Evolutionary conservation across 23 tunicate species (phyloP).

Genomic region (Styela clava): DNA sequence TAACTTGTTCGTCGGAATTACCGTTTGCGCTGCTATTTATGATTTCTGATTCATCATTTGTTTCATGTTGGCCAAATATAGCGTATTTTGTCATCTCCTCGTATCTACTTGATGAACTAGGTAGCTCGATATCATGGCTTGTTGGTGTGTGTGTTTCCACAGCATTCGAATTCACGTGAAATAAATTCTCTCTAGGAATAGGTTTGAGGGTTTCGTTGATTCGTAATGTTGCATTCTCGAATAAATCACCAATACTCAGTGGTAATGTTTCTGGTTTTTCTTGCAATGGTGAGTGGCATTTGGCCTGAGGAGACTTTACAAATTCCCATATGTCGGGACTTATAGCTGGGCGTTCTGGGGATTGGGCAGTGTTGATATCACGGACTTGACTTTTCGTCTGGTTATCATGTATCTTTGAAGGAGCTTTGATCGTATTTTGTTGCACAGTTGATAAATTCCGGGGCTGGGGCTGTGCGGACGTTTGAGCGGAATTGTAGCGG

Average conservation of each 20-base stretch:
- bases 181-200: not conserved
- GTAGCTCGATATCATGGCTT: not conserved
- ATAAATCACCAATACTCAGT: not conserved
- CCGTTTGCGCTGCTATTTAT: not conserved
- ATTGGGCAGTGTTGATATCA: not conserved
- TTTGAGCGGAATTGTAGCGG: too few species aligned
- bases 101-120: not conserved
- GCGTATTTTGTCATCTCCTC: not conserved
- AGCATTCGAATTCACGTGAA: too few species aligned
- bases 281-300: not conserved
- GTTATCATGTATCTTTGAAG: too few species aligned
- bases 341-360: not conserved
- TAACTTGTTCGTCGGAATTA: too few species aligned
- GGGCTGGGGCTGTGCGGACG: too few species aligned
- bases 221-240: not conserved
- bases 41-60: not conserved
- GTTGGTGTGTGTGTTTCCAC: not conserved
- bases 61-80: not conserved
- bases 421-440: too few species aligned
- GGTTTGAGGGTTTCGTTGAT: not conserved
- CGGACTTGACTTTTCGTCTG: not conserved
- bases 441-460: too few species aligned
- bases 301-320: not conserved
- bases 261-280: not conserved
- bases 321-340: not conserved